Conservation (phyloP, 2,113 vertebrate species). For the Reinhardtius hippoglossoides region DNA sequence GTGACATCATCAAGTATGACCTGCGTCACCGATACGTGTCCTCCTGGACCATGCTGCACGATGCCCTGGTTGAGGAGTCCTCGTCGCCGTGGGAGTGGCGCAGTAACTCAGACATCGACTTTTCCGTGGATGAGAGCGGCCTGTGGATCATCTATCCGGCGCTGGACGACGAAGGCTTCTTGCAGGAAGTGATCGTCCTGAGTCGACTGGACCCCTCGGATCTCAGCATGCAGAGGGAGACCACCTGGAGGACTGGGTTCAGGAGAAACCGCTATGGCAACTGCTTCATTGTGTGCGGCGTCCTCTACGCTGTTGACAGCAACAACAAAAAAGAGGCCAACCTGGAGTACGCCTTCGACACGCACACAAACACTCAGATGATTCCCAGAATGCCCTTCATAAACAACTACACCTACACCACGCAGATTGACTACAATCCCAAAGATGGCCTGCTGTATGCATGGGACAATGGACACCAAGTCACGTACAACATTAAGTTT, state of each 20-base stretch:
- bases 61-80: constrained; percentile 89
- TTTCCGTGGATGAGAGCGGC: constrained; percentile 94
- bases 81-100: constrained; percentile 90
- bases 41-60: constrained; percentile 94
- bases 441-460: constrained; percentile 93
- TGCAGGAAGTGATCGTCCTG: constrained; percentile 93
- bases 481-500: constrained; percentile 93
- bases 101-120: constrained; percentile 91
- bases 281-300: constrained; percentile 95
- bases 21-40: constrained; percentile 89
- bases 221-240: constrained; percentile 93
- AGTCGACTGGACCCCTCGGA: constrained; percentile 91
- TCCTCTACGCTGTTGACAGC: constrained; percentile 96
- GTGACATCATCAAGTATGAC: constrained; percentile 96
- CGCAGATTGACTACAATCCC: constrained; percentile 98
- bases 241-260: constrained; percentile 94
- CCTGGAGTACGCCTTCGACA: constrained; percentile 97
- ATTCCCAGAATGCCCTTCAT: constrained; percentile 92
- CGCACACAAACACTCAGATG: constrained; percentile 98
- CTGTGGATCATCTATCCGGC: constrained; percentile 96
- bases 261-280: constrained; percentile 91
- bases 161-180: constrained; percentile 91
- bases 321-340: constrained; percentile 89
- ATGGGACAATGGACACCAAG: constrained; percentile 98
- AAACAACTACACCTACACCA: constrained; percentile 93